A percentile compares a stretch with the other conserved stretches of the same genome.
These are phyloP conservation scores for Ispidina lecontei DNA, from an alignment of 2,797 vertebrate species.

Conservation along the genomic window DNA sequence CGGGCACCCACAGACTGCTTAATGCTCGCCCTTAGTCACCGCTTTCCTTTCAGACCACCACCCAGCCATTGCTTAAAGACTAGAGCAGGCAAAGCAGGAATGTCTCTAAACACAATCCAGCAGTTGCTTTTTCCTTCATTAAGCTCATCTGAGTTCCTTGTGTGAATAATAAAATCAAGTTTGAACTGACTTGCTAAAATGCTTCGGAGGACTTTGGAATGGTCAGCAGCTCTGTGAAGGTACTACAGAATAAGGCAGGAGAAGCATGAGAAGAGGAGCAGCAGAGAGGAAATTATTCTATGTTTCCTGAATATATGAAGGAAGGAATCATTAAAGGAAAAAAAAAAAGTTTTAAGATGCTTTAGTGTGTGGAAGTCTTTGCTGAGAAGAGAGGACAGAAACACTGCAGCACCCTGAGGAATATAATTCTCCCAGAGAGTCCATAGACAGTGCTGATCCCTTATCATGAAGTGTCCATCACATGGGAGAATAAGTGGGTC, in stretches of 20 bases:
- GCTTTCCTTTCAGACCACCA: background rate
- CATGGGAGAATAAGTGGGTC: background rate
- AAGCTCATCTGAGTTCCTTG: background rate
- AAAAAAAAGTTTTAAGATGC: background rate
- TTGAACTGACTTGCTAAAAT: background rate
- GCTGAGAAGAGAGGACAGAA: background rate
- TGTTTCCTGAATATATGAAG: background rate
- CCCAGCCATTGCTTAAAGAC: background rate
- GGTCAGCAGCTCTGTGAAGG: background rate
- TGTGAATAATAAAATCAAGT: background rate
- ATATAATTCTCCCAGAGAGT: background rate
- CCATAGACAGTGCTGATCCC: accelerated
- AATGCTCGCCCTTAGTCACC: accelerated
- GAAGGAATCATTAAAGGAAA: background rate
- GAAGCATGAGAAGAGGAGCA: background rate
- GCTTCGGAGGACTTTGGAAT: background rate
- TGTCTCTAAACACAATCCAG: background rate
- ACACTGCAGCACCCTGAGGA: background rate
- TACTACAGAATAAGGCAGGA: background rate
- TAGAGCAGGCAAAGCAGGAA: background rate
- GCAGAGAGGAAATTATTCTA: background rate
- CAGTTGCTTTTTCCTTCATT: background rate
- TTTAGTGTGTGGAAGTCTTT: background rate
- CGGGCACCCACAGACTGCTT: background rate
- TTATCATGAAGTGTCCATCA: accelerated